Base-by-base conservation (phyloP, 2,797 vertebrate species). In the Tamandua tetradactyla region DNA sequence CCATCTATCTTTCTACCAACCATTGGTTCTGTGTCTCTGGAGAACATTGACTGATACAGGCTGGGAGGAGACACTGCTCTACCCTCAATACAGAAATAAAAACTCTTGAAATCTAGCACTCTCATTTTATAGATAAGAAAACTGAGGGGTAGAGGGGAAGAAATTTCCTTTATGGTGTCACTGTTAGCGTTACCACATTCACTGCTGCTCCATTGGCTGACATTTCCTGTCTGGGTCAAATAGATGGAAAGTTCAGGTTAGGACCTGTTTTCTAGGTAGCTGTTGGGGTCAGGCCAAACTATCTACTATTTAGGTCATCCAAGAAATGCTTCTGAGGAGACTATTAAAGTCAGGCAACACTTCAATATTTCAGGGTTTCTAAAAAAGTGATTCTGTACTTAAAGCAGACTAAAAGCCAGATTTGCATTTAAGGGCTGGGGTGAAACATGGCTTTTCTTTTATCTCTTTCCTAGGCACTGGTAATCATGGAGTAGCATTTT, bases 201-300 rank as follows among this genome's bases (percentile, higher is more conserved):
- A 0, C 4, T 18, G 35, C 49, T 40, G 30, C 17, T 17, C 42
- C 7, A 15, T 15, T 1, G 0, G 8, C 9, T 3, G 2, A n/a
- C 17, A 35, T 1, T 9, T 12, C 20, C 4, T 30, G 35, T n/a
- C 42, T 37, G 0, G 22, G 25, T 32, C 37, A 40, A 14, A 37
- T 66, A 15, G 49, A 76, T 7, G 3, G 71, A 14, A 78, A 27
- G 40, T 37, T 12, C 14, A 4, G 15, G 6, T 22, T 47, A 47
- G 20, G 0, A 22, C 22, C 27, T 23, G 14, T 37, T 23, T 47
- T 5, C 22, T 35, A 30, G n/a, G 83, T 1, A 20, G 37, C n/a
- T 6, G 13, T 13, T 7, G 30, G 49, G 32, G 6, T 35, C 79
- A 30, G 32, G 57, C 17, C 25, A 79, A 78, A 18, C 10, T 4